Base-by-base conservation (phyloP, 2,113 vertebrate species). In the Engraulis encrasicolus region DNA sequence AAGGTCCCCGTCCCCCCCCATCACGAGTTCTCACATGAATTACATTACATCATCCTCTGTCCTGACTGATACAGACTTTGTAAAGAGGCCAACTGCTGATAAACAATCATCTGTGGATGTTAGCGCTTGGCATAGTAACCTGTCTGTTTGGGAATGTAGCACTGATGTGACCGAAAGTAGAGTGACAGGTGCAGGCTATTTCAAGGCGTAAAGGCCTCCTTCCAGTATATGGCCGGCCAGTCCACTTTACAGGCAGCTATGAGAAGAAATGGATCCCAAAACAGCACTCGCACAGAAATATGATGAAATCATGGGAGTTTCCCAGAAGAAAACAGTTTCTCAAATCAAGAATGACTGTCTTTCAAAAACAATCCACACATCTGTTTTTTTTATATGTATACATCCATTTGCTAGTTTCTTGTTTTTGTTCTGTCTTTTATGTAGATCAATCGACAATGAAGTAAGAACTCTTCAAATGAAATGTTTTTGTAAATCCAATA, bases 111-210 rank as follows among this genome's bases (percentile, higher is more conserved):
- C 27, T 5, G 66, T 34, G 27, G 66, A 74, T 34, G 34, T 74
- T 74, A 74, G 66, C 31, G 31, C 66, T 17, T 74, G 66, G 66
- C 66, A 36, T 74, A 74, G 66, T 74, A 74, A 74, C 27, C 66
- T 36, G 58, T 66, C 58, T 66, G 66, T 74, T 74, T 36, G 66
- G 23, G 27, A 74, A 74, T 34, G 27, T 17, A 74, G 31, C 66
- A 74, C 66, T 74, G 66, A 74, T 74, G 31, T 15, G 66, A 74
- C 66, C 17, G 31, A 74, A 74, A 74, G 66, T 74, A 74, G 66
- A 17, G 27, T 31, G 17, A 74, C 66, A 74, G 66, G 66, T 74
- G 66, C 66, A 34, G 66, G 66, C 66, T 74, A 74, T 74, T 74
- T 74, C 66, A 74, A 71, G 58, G 58, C 58, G 23, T 27, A 61